phyloP scores from a whole-genome alignment of 1,140 invertebrate species.

The Drosophila lowei region DNA sequence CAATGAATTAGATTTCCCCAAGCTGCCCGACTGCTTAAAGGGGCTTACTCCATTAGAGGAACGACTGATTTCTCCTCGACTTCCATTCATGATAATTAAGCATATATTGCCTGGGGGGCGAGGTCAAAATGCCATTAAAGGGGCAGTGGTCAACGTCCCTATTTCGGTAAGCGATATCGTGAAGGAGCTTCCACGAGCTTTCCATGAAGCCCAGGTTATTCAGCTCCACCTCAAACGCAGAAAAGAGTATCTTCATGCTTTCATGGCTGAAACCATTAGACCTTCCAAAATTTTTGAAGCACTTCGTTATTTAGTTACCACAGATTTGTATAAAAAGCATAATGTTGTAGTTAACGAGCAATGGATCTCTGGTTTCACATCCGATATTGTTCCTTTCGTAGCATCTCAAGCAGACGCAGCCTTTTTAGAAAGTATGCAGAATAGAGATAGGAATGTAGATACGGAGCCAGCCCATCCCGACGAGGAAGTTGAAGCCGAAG shows the following conservation, averaged over 20 bases:
- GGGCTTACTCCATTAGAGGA: not conserved
- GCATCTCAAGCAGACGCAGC: not conserved
- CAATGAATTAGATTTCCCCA: not conserved
- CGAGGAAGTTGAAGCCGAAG: not conserved
- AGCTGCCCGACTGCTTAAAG: not conserved
- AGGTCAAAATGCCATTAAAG: not conserved
- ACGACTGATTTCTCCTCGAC: constrained; percentile 1
- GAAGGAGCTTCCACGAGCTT: too few relatives aligned
- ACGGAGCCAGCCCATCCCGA: not conserved
- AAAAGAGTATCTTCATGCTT: too few relatives aligned
- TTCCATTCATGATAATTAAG: not conserved
- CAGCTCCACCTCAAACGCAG: too few relatives aligned
- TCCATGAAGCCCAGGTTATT: too few relatives aligned
- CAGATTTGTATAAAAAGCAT: not conserved
- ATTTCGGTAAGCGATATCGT: too few relatives aligned
- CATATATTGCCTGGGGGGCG: not conserved
- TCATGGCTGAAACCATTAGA: constrained; percentile 4
- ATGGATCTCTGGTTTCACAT: not conserved
- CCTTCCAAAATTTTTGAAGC: not conserved
- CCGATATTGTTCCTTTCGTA: not conserved
- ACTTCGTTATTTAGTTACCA: not conserved
- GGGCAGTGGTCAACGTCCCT: too few relatives aligned
- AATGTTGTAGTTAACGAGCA: not conserved
- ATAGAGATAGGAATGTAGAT: not conserved
- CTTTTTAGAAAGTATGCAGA: not conserved